A percentile compares a stretch with the other conserved stretches of the same genome.
These are phyloP conservation scores for Himalopsyche tibetana DNA, from an alignment of 2,888 invertebrate species.

Conservation along the genomic window DNA sequence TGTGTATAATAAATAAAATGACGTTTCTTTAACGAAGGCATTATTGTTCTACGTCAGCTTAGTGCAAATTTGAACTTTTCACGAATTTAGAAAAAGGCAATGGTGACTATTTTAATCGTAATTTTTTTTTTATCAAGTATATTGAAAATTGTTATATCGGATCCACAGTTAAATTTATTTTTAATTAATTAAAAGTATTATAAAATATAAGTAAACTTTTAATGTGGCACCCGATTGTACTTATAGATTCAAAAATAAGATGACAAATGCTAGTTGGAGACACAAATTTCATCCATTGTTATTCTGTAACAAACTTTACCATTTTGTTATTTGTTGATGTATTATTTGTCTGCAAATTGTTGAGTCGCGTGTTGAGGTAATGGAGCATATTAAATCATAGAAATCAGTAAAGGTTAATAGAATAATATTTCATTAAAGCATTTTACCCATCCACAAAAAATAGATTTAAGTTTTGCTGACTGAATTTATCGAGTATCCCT, in stretches of 20 bases:
- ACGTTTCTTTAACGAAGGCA: no score
- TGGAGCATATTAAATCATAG: constrained; percentile 17
- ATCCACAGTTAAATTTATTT: no score
- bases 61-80: no score
- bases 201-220: no score
- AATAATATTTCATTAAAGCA: neutral
- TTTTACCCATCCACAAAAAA: neutral
- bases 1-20: no score
- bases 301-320: neutral
- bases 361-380: constrained; percentile 27
- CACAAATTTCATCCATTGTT: neutral
- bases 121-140: no score
- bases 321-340: constrained; percentile 20
- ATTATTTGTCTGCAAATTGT: constrained; percentile 28
- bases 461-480: neutral
- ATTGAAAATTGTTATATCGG: no score
- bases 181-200: no score
- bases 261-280: neutral
- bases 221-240: neutral
- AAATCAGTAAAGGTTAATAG: neutral
- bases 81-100: no score
- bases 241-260: neutral
- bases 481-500: neutral
- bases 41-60: no score
- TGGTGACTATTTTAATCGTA: no score